phyloP scores from a whole-genome alignment of 1,140 invertebrate genomes.

The Nomia melanderi region DNA sequence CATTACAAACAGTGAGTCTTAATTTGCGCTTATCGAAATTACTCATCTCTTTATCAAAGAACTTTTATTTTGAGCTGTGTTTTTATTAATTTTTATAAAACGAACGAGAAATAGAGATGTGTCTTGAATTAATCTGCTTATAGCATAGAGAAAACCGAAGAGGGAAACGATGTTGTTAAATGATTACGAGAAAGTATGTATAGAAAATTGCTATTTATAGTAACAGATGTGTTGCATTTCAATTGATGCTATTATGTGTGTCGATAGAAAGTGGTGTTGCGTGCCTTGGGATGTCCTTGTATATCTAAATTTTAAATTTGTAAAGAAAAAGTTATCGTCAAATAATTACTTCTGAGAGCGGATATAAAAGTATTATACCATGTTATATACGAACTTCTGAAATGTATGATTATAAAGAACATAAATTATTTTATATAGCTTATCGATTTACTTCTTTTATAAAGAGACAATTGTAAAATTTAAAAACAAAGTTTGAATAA shows the following conservation, averaged over 20 bases:
- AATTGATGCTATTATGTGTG: neutral
- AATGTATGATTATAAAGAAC: neutral
- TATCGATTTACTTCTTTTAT: too few species aligned
- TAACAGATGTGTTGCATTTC: constrained; percentile 17
- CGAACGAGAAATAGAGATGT: too few species aligned
- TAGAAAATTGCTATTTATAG: constrained; percentile 5
- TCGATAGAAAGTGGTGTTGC: neutral
- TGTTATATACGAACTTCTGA: constrained; percentile 26
- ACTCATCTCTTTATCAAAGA: too few species aligned
- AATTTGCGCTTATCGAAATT: too few species aligned
- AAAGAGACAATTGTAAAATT: too few species aligned
- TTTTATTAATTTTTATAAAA: too few species aligned
- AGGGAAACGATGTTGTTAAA: neutral
- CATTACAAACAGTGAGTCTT: too few species aligned
- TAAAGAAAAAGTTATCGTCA: constrained; percentile 29
- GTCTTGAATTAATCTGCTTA: neutral
- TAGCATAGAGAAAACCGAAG: neutral
- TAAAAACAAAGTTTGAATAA: too few species aligned
- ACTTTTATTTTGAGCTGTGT: too few species aligned
- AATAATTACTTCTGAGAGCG: constrained; percentile 39
- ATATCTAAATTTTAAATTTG: constrained; percentile 15
- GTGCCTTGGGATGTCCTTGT: constrained; percentile 37
- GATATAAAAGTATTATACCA: constrained; percentile 9
- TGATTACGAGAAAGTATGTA: neutral
- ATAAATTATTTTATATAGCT: constrained; percentile 2